Conservation (phyloP, 2,888 invertebrate genomes). For the Trichopoda pennipes region DNA sequence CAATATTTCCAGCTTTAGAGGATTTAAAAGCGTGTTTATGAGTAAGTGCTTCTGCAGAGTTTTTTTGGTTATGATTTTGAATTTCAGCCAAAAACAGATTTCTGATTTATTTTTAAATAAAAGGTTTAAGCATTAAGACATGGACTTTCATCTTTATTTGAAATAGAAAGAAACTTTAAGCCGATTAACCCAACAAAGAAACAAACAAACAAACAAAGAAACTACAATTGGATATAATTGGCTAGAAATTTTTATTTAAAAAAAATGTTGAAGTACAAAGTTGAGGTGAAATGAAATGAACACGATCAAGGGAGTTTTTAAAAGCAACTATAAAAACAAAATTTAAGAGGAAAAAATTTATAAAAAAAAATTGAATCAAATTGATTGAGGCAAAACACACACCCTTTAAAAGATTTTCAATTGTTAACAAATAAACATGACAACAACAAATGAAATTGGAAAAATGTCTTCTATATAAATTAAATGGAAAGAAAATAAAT, state of each 20-base stretch:
- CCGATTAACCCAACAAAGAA: conserved; percentile 21
- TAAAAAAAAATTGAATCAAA: conserved; percentile 27
- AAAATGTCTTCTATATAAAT: not conserved
- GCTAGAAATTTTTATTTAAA: conserved; percentile 52
- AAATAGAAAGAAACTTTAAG: conserved; percentile 18
- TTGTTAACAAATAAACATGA: conserved; percentile 26
- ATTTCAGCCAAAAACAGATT: conserved; percentile 7
- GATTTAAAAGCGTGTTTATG: not conserved
- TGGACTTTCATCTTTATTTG: conserved; percentile 33
- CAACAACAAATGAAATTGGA: conserved; percentile 44
- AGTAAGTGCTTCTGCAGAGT: conserved; percentile 73
- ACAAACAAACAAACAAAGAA: conserved; percentile 35
- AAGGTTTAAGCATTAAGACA: conserved; percentile 24
- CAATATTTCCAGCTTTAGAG: no score
- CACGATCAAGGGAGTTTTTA: conserved; percentile 29
- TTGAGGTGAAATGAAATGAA: conserved; percentile 25
- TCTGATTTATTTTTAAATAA: conserved; percentile 5
- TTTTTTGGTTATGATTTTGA: conserved; percentile 78
- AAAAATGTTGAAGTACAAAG: conserved; percentile 49
- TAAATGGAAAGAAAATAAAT: not conserved
- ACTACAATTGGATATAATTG: conserved; percentile 57
- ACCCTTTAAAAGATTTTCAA: conserved; percentile 45
- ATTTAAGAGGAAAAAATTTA: conserved; percentile 12
- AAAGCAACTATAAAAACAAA: conserved; percentile 42
- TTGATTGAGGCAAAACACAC: conserved; percentile 43